Evolutionary conservation across 1,140 invertebrate genomes (phyloP).

Genomic region (Sinella curviseta): DNA sequence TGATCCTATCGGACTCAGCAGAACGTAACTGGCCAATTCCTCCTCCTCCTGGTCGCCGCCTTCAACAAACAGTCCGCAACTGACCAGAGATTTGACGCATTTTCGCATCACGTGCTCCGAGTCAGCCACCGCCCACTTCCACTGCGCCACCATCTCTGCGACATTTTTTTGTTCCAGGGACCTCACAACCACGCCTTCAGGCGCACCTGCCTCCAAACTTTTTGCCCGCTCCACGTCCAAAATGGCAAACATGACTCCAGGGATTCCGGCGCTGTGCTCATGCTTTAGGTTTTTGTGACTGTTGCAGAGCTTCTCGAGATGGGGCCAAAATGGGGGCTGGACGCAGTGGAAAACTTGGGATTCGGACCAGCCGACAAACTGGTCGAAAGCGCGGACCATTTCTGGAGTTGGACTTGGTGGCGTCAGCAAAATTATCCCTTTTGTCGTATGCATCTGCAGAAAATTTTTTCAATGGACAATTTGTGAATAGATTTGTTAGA

Average conservation of each 20-base stretch:
- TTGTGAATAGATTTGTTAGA: background rate
- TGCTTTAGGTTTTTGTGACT: background rate
- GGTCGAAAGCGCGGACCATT: background rate
- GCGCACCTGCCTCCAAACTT: background rate
- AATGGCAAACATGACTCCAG: constrained; percentile 8
- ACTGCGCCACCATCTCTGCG: background rate
- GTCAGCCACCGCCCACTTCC: background rate
- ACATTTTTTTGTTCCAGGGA: background rate
- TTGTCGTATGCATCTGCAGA: background rate
- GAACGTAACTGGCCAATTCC: background rate
- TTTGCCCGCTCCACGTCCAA: background rate
- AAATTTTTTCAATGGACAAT: background rate
- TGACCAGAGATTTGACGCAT: background rate
- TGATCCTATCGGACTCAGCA: background rate
- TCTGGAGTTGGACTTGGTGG: background rate
- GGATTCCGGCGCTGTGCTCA: background rate
- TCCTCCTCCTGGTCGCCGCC: background rate
- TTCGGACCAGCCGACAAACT: background rate
- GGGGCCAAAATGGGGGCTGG: background rate
- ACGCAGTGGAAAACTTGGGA: background rate
- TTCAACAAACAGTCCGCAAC: background rate
- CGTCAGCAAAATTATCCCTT: background rate
- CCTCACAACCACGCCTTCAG: background rate
- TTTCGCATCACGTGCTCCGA: background rate
- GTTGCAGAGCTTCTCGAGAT: background rate